phyloP scores from a whole-genome alignment of 1,140 invertebrate genomes.

The Doryteuthis pealeii region DNA sequence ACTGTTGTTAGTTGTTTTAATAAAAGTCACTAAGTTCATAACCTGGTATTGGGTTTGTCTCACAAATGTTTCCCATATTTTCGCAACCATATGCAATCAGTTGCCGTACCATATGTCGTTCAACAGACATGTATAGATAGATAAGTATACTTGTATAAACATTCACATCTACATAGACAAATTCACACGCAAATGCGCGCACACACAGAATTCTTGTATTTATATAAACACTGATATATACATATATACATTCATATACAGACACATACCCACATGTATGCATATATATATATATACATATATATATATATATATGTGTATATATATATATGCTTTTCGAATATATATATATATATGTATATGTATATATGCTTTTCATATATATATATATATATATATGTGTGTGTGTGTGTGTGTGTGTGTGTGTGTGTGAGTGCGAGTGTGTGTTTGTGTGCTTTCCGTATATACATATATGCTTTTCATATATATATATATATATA shows the following conservation, averaged over 20 bases:
- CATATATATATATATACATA: background rate
- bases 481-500: too few species aligned
- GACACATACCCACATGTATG: background rate
- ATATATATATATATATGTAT: background rate
- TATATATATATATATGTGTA: background rate
- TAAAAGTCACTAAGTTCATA: too few species aligned
- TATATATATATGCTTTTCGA: too few species aligned
- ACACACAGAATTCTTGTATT: background rate
- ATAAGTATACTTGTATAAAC: background rate
- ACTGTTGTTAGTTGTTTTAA: too few species aligned
- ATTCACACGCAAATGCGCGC: background rate
- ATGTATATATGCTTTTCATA: background rate
- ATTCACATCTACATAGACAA: background rate
- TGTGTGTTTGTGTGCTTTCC: too few species aligned
- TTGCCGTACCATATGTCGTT: too few species aligned
- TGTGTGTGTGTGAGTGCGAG: too few species aligned
- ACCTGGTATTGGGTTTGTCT: too few species aligned
- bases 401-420: too few species aligned
- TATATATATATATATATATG: background rate
- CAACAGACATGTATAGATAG: background rate
- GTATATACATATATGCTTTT: too few species aligned
- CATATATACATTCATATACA: background rate
- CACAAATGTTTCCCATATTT: too few species aligned
- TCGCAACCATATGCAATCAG: too few species aligned
- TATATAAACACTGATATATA: background rate